A percentile compares a stretch with the other conserved stretches of the same genome.
phyloP scores from a whole-genome alignment of 30 jellyfish, hydroid and myxozoan genomes.

The Aurelia coerulea region DNA sequence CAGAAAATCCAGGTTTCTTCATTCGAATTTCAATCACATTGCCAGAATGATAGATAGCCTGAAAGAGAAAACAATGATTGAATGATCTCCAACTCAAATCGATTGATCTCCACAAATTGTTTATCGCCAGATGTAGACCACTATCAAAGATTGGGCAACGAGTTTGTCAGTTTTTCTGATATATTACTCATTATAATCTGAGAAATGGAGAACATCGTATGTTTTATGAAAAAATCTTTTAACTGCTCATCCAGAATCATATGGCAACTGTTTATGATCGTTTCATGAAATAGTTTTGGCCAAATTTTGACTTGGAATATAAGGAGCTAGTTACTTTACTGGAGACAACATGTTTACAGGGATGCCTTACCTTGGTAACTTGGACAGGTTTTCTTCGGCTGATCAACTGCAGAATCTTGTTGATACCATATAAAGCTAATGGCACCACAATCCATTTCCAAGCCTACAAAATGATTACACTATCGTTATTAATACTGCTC shows the following conservation, averaged over 20 bases:
- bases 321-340: not conserved
- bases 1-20: slow-evolving; percentile 81
- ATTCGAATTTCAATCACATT: slow-evolving; percentile 76
- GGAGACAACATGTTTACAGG: not conserved
- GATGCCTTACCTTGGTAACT: slow-evolving; percentile 15
- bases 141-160: not conserved
- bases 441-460: slow-evolving; percentile 93
- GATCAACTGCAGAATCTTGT: slow-evolving; percentile 41
- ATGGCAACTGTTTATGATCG: too few species aligned
- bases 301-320: not conserved
- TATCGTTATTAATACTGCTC: not conserved
- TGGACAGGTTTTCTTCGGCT: slow-evolving; percentile 50
- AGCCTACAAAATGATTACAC: slow-evolving; percentile 52
- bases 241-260: too few species aligned
- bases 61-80: not conserved
- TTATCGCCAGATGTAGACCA: not conserved
- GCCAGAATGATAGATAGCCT: slow-evolving; percentile 79
- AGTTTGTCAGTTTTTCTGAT: too few species aligned
- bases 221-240: too few species aligned
- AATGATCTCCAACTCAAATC: not conserved
- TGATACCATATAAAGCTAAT: slow-evolving; percentile 57
- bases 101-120: not conserved
- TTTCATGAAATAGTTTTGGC: not conserved
- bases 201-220: too few species aligned
- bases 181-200: too few species aligned